phyloP scores from a whole-genome alignment of 1,140 invertebrate genomes.

The Mylabris phalerata region DNA sequence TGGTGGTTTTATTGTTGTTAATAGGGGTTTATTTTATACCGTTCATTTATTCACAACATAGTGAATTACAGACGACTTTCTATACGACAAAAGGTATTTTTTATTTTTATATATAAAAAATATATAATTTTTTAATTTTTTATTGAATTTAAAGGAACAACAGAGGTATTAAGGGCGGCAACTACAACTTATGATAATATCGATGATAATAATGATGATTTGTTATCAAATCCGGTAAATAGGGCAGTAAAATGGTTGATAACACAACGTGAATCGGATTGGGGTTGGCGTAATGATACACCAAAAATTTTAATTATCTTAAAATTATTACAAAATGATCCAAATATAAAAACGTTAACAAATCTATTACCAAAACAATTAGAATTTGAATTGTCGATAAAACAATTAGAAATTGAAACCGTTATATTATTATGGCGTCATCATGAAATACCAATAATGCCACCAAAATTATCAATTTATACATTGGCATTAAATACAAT shows the following conservation, averaged over 20 bases:
- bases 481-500: constrained; percentile 66
- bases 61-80: too few relatives aligned
- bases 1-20: too few relatives aligned
- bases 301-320: constrained; percentile 62
- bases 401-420: constrained; percentile 78
- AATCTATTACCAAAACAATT: constrained; percentile 45
- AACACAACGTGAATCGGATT: constrained; percentile 59
- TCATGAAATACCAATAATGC: constrained; percentile 63
- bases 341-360: constrained; percentile 16
- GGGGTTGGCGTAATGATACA: constrained; percentile 72
- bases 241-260: constrained; percentile 47
- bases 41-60: too few relatives aligned
- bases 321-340: constrained; percentile 42
- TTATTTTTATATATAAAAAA: too few relatives aligned
- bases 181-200: too few relatives aligned
- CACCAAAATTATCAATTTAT: constrained; percentile 65
- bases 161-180: too few relatives aligned
- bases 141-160: too few relatives aligned
- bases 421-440: constrained; percentile 71
- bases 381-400: constrained; percentile 69
- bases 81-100: too few relatives aligned
- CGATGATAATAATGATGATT: too few relatives aligned
- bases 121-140: too few relatives aligned
- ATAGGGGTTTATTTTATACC: too few relatives aligned
- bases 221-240: too few relatives aligned